These are phyloP conservation scores for Girardinus metallicus DNA, from an alignment of 2,797 vertebrate genomes.

Conservation along the genomic window DNA sequence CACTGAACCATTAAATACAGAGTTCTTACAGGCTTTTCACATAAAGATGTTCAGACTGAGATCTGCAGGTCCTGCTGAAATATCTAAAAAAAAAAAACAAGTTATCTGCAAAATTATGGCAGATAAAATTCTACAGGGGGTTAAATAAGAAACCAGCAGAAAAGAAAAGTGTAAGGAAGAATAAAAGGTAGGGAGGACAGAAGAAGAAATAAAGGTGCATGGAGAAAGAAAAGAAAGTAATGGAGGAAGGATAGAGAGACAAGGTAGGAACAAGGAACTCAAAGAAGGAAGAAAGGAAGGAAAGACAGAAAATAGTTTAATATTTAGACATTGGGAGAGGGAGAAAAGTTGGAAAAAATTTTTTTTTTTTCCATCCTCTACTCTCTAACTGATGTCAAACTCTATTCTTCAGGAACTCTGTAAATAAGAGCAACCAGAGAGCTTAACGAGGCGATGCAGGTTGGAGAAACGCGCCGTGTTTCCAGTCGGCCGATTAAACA, in stretches of 20 bases:
- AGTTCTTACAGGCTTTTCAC: not conserved
- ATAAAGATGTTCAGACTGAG: not conserved
- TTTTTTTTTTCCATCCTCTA: not conserved
- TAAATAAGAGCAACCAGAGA: not conserved
- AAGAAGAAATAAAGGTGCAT: not conserved
- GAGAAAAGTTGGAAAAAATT: not conserved
- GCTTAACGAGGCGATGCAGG: not conserved
- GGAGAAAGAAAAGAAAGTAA: not conserved
- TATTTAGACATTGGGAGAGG: not conserved
- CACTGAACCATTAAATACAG: not conserved
- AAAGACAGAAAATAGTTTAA: not conserved
- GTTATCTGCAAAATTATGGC: not conserved
- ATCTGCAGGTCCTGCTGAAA: not conserved
- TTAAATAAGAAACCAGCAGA: not conserved
- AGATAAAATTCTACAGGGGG: not conserved
- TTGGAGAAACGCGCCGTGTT: not conserved
- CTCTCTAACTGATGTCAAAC: not conserved
- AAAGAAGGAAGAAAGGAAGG: not conserved
- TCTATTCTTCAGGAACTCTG: not conserved
- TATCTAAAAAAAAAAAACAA: not conserved
- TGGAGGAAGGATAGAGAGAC: not conserved
- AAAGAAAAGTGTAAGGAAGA: not conserved
- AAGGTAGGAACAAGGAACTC: not conserved
- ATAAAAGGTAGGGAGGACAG: not conserved
- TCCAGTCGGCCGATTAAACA: conserved; percentile 21